phyloP scores from a whole-genome alignment of 1,140 invertebrate species.

The Diachasma alloeum region DNA sequence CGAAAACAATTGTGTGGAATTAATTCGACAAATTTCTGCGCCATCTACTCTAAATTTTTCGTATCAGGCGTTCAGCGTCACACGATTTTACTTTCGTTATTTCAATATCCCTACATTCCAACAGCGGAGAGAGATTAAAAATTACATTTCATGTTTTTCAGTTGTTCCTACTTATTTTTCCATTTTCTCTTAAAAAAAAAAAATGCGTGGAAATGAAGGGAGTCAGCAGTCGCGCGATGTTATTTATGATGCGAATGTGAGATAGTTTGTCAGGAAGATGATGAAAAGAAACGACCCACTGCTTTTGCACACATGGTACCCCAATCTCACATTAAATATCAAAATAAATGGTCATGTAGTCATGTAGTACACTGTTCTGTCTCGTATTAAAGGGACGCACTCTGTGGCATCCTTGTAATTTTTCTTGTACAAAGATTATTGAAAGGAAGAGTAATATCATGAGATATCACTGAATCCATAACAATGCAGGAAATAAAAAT shows the following conservation, averaged over 20 bases:
- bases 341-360: constrained; percentile 7
- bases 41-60: neutral
- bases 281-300: neutral
- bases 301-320: constrained; percentile 2
- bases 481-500: too few species aligned
- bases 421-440: neutral
- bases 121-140: neutral
- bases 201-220: neutral
- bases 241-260: neutral
- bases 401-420: neutral
- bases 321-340: neutral
- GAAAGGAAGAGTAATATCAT: too few species aligned
- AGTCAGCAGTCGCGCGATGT: neutral
- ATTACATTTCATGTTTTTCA: neutral
- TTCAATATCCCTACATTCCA: neutral
- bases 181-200: neutral
- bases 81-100: neutral
- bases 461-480: too few species aligned
- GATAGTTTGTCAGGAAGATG: neutral
- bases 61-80: neutral
- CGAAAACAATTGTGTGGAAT: constrained; percentile 23
- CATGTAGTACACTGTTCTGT: neutral
- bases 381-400: neutral
- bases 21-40: constrained; percentile 24
- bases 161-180: neutral